These are phyloP conservation scores for Rhodophaea formosa DNA, from an alignment of 2,888 invertebrate species.

Conservation along the genomic window DNA sequence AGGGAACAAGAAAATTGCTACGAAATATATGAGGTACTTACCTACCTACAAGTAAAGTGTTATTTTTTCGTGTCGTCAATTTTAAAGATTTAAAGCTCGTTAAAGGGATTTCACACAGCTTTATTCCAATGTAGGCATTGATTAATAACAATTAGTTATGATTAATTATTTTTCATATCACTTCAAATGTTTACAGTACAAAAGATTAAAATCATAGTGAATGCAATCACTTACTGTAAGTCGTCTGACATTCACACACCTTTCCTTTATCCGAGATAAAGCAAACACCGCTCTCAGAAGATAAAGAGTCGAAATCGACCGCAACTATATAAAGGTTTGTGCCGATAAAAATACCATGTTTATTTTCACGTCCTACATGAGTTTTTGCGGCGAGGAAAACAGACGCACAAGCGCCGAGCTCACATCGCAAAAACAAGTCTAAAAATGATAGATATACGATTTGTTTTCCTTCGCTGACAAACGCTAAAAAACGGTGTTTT, in stretches of 20 bases:
- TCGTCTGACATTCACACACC: slow-evolving; percentile 59
- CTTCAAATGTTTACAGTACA: too few species aligned
- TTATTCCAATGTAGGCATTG: too few species aligned
- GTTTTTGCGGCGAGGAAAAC: slow-evolving; percentile 53
- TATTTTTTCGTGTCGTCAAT: too few species aligned
- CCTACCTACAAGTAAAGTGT: too few species aligned
- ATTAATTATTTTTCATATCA: too few species aligned
- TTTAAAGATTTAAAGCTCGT: too few species aligned
- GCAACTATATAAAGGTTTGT: slow-evolving; percentile 81
- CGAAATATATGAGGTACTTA: too few species aligned
- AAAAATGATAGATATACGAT: slow-evolving; percentile 47
- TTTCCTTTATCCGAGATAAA: slow-evolving; percentile 76
- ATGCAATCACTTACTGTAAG: slow-evolving; percentile 51
- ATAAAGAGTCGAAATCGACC: slow-evolving; percentile 80
- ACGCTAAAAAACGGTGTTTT: slow-evolving; percentile 42
- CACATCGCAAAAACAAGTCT: slow-evolving; percentile 50
- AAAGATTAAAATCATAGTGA: slow-evolving; percentile 22
- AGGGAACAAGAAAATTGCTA: too few species aligned
- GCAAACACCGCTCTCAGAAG: slow-evolving; percentile 74
- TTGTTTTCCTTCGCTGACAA: slow-evolving; percentile 42
- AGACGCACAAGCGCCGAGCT: slow-evolving; percentile 43
- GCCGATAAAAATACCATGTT: slow-evolving; percentile 80
- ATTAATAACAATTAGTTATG: too few species aligned
- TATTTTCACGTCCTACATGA: slow-evolving; percentile 81
- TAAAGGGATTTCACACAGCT: too few species aligned